phyloP scores from a whole-genome alignment of 2,888 invertebrate species.

The Ariolimax columbianus region DNA sequence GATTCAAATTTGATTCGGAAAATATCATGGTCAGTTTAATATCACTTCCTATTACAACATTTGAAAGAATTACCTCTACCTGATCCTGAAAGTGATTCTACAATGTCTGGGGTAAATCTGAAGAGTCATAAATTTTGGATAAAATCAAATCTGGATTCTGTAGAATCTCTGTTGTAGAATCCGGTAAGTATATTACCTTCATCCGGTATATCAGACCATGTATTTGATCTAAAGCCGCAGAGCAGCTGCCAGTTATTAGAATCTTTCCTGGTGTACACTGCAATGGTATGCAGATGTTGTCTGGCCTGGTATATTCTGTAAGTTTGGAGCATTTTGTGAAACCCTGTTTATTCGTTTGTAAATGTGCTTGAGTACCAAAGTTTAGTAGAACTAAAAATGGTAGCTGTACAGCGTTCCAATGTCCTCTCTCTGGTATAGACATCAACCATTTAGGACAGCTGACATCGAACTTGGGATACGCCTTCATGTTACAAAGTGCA shows the following conservation, averaged over 20 bases:
- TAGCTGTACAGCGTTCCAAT: background rate
- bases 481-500: slow-evolving; percentile 25
- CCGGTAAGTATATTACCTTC: background rate
- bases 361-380: background rate
- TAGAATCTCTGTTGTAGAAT: background rate
- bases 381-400: slow-evolving; percentile 7
- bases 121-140: no score
- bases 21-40: background rate
- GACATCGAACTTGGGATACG: background rate
- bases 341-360: background rate
- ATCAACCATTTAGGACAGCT: no score
- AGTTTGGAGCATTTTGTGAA: background rate
- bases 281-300: slow-evolving; percentile 17
- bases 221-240: slow-evolving; percentile 7
- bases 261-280: slow-evolving; percentile 26
- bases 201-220: slow-evolving; percentile 19
- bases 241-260: background rate
- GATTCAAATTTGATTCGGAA: background rate
- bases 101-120: no score
- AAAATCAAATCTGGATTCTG: background rate
- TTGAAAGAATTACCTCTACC: background rate
- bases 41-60: background rate
- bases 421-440: no score
- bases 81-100: background rate
- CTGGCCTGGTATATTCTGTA: background rate